phyloP scores from a whole-genome alignment of 1,140 invertebrate genomes.

The Melanaphis sacchari region DNA sequence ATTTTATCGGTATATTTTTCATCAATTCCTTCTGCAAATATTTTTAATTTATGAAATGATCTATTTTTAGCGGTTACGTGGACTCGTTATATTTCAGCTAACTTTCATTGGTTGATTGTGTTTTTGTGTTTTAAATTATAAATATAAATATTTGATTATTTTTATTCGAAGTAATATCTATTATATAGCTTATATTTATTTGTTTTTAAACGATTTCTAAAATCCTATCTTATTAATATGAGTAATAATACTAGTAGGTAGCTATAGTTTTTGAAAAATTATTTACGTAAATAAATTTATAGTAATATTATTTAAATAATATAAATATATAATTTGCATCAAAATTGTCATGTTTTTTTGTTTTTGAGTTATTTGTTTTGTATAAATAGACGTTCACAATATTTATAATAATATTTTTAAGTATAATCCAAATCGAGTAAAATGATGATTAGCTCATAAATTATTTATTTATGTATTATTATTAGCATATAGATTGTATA shows the following conservation, averaged over 20 bases:
- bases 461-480: neutral
- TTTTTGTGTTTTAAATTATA: neutral
- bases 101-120: neutral
- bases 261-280: neutral
- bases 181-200: neutral
- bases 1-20: neutral
- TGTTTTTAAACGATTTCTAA: neutral
- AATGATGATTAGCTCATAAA: neutral
- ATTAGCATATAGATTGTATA: neutral
- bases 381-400: neutral
- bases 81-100: neutral
- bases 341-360: neutral
- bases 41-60: neutral
- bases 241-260: neutral
- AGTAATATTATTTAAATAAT: neutral
- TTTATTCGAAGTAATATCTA: too few relatives aligned
- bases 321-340: too few relatives aligned
- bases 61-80: neutral
- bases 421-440: neutral
- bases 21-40: neutral
- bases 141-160: neutral
- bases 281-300: neutral
- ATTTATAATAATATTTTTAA: neutral
- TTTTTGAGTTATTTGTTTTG: neutral
- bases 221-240: neutral